phyloP scores from a whole-genome alignment of 2,888 invertebrate species.

The Stegana nigrithorax region DNA sequence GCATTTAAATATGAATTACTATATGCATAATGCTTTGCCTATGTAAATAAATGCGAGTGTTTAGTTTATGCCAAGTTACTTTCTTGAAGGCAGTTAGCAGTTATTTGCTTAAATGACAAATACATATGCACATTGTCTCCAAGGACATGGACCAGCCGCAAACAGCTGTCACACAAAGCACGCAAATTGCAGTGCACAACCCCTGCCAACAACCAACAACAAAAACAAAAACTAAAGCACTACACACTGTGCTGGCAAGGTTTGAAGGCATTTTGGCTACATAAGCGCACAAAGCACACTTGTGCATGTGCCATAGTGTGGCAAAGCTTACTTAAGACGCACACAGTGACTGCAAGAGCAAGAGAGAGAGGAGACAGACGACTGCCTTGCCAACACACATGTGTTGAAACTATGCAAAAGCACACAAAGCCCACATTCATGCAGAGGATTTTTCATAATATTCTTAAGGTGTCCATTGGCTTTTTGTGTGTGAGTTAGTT shows the following conservation, averaged over 20 bases:
- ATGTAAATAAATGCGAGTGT: not conserved
- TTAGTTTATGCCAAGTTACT: too few relatives aligned
- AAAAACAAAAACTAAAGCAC: not conserved
- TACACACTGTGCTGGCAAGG: constrained; percentile 4
- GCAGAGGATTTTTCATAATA: not conserved
- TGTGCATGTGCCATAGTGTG: constrained; percentile 14
- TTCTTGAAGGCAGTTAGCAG: too few relatives aligned
- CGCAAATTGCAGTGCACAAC: constrained; percentile 18
- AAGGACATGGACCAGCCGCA: constrained; percentile 35
- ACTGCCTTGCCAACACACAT: too few relatives aligned
- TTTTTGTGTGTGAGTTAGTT: not conserved
- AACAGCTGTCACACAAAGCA: constrained; percentile 11
- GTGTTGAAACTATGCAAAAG: too few relatives aligned
- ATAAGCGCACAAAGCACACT: constrained; percentile 9
- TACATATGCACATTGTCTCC: constrained; percentile 21
- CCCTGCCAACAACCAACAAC: not conserved
- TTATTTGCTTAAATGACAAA: not conserved
- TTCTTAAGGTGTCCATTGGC: not conserved
- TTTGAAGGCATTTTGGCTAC: constrained; percentile 13
- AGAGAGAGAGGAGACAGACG: too few relatives aligned
- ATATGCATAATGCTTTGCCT: constrained; percentile 16
- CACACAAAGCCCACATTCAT: too few relatives aligned
- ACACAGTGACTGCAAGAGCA: too few relatives aligned
- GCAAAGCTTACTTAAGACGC: too few relatives aligned
- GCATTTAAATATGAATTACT: constrained; percentile 53